These are phyloP conservation scores for Mormoops blainvillei DNA, from an alignment of 2,113 vertebrate genomes.

Conservation along the genomic window DNA sequence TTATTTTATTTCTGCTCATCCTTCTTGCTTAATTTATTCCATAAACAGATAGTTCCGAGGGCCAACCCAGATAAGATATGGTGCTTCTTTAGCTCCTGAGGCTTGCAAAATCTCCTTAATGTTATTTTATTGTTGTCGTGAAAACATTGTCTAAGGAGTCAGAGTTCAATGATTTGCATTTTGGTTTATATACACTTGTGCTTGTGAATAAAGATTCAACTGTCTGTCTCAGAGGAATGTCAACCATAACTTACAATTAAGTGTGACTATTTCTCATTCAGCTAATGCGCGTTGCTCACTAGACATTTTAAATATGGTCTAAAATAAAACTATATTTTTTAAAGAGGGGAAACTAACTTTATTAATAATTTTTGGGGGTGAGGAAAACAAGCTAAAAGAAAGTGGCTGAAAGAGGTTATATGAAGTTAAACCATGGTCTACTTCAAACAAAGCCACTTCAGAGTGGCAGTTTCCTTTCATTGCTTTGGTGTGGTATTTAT, in stretches of 20 bases:
- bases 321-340: background rate
- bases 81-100: background rate
- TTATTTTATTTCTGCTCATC: background rate
- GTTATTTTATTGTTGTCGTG: background rate
- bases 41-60: background rate
- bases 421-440: background rate
- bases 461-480: background rate
- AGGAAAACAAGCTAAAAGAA: background rate
- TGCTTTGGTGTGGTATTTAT: background rate
- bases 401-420: background rate
- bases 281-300: background rate
- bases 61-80: background rate
- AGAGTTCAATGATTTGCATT: background rate
- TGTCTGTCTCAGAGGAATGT: background rate
- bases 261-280: background rate
- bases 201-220: background rate
- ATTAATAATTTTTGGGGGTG: background rate
- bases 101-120: background rate
- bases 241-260: background rate
- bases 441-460: background rate
- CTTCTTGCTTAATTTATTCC: background rate
- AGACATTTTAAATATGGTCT: background rate
- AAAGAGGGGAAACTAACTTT: background rate
- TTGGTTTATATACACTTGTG: background rate
- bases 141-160: background rate